Base-by-base conservation (phyloP, 2,113 vertebrate species). In the Ceyx melanurus region DNA sequence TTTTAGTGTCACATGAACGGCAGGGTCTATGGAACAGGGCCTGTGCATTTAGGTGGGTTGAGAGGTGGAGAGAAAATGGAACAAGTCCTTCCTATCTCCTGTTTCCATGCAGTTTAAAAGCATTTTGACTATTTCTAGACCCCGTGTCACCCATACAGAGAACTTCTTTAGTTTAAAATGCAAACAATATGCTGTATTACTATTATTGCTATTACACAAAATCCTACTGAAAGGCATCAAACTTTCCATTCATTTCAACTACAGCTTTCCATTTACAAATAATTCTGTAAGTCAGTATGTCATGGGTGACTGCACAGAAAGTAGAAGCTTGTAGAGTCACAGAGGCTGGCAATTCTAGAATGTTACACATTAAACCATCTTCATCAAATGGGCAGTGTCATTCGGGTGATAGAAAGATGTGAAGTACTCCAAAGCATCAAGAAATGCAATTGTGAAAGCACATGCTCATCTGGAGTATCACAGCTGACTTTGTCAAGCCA, bases 1-100 rank as follows among this genome's bases (percentile, higher is more conserved):
- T 83, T 95, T 81, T 91, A 91, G 58, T 82, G 78, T 68, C 92
- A 90, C 37, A 16, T 65, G 65, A 91, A 66, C 29, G 31, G 78
- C 66, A 77, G 50, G 40, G 40, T 42, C 86, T 75, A 57, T 72
- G 43, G 72, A 88, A 77, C 40, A 82, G 45, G 87, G 15, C 21
- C 66, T 60, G 40, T 74, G 61, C 50, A 48, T 77, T 92, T 80
- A 86, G 68, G 15, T 84, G 43, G 40, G 37, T 43, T 48, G 54
- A 74, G 46, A 66, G 28, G 53, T 58, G 77, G 43, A 70, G 46
- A 88, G 31, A 72, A 82, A 88, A 87, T 4, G 22, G 76, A 95
- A 86, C 1, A 3, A 80, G 54, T 33, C 57, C 43, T 53, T 64
- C 0, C 1, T 43, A 12, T 33, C 51, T 62, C 60, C 66, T 74